Base-by-base conservation (phyloP, 2,113 vertebrate genomes). In the Eidolon helvum region DNA sequence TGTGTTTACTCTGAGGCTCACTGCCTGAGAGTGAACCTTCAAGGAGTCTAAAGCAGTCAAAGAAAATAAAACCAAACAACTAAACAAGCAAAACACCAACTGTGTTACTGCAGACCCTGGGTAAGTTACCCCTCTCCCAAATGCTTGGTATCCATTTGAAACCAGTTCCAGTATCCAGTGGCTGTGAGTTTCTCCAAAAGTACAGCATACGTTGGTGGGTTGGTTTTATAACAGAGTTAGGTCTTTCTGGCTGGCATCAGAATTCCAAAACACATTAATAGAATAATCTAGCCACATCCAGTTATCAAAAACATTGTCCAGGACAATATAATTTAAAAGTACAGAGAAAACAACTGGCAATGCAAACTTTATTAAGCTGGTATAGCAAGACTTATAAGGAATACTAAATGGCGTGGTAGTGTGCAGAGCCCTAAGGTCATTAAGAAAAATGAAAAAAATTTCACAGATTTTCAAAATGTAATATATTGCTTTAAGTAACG, bases 271-370 rank as follows among this genome's bases (percentile, higher is more conserved):
- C 28, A 72, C 19, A 53, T 28, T 55, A 22, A 75, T 0, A 82
- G 50, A 78, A 72, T 78, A 92, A 93, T 94, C 66, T 79, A 75
- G 59, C 78, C 86, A 91, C 65, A 74, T 53, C 24, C 83, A 65
- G 28, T 85, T 94, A 82, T 59, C 48, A 59, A 77, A 87, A 92
- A 72, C 72, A 48, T 72, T 87, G 59, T 74, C 53, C 5, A 57
- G 45, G 48, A 90, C 35, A 96, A 65, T 59, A 63, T 86, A 95
- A 97, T 90, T 96, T 92, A 97, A 92, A 95, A 92, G 79, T 93
- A 14, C 87, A 80, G 55, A 83, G 74, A 79, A 94, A 66, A 75
- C 78, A 65, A 78, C 35, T 30, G 83, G 69, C 19, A 40, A 40
- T 12, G 38, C 24, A 48, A 77, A 59, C 38, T 18, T 87, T 69